Conservation (phyloP, 2,113 vertebrate genomes). For the Dipodomys spectabilis region DNA sequence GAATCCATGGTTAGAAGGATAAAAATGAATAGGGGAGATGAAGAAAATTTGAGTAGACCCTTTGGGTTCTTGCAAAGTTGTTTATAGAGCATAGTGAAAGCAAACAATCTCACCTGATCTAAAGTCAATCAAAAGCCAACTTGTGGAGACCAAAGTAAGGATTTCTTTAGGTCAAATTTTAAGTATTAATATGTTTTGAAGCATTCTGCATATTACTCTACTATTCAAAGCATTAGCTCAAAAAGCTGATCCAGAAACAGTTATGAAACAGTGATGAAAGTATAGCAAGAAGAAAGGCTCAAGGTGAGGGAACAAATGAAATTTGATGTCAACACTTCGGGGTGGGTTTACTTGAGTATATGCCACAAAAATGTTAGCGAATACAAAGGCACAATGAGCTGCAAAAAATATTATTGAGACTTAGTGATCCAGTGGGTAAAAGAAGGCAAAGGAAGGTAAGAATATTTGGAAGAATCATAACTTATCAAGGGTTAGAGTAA, state of each 20-base stretch:
- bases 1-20: background rate
- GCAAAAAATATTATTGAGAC: background rate
- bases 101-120: background rate
- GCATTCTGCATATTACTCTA: background rate
- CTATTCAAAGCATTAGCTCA: background rate
- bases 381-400: background rate
- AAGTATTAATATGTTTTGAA: background rate
- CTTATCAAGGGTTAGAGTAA: background rate
- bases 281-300: background rate
- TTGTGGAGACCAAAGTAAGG: background rate
- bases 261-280: background rate
- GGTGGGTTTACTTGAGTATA: background rate
- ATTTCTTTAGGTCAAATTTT: background rate
- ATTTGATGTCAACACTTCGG: background rate
- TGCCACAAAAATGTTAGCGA: background rate
- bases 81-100: background rate
- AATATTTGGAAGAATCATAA: slow-evolving; percentile 13
- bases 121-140: background rate
- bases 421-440: background rate
- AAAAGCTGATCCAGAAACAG: slow-evolving; percentile 1
- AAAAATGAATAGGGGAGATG: background rate
- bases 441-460: background rate
- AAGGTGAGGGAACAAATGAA: background rate
- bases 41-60: background rate
- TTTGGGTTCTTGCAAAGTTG: background rate